Evolutionary conservation across 2,888 invertebrate species (phyloP).

Genomic region (Silvanus unidentatus): DNA sequence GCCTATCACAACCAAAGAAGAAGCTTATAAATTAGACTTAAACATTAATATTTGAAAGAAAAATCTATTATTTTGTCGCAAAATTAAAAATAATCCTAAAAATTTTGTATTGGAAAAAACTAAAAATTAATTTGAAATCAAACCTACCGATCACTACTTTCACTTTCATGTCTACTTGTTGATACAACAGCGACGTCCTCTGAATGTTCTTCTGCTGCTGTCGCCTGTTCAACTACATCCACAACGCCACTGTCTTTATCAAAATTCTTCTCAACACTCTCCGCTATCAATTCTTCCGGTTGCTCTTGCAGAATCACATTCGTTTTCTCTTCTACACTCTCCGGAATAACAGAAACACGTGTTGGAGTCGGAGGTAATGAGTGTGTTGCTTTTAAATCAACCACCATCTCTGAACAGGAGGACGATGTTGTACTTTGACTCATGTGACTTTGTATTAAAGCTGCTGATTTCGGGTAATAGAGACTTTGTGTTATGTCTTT

Average conservation of each 20-base stretch:
- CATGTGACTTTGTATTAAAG: slow-evolving; percentile 21
- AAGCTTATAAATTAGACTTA: no score
- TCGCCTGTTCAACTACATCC: slow-evolving; percentile 15
- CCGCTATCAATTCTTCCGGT: slow-evolving; percentile 6
- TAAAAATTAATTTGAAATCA: slow-evolving; percentile 2
- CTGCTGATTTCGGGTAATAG: slow-evolving; percentile 14
- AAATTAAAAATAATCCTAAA: no score
- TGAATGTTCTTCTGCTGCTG: slow-evolving; percentile 10
- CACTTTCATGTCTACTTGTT: slow-evolving; percentile 9
- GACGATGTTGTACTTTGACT: slow-evolving; percentile 34
- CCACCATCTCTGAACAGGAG: slow-evolving; percentile 6
- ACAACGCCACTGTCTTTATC: slow-evolving; percentile 29
- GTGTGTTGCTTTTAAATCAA: slow-evolving; percentile 5
- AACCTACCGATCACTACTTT: slow-evolving; percentile 32
- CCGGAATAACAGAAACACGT: slow-evolving; percentile 1
- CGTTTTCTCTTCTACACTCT: slow-evolving; percentile 13
- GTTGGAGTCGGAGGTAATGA: slow-evolving; percentile 19
- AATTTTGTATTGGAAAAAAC: not conserved
- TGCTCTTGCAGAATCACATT: slow-evolving; percentile 7
- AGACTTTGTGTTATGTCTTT: slow-evolving; percentile 17
- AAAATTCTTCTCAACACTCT: slow-evolving; percentile 18
- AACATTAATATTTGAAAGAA: no score
- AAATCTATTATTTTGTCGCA: no score
- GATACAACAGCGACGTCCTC: no score
- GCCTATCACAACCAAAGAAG: no score